These are phyloP conservation scores for Myiopsitta monachus DNA, from an alignment of 2,113 vertebrate species.

Conservation along the genomic window DNA sequence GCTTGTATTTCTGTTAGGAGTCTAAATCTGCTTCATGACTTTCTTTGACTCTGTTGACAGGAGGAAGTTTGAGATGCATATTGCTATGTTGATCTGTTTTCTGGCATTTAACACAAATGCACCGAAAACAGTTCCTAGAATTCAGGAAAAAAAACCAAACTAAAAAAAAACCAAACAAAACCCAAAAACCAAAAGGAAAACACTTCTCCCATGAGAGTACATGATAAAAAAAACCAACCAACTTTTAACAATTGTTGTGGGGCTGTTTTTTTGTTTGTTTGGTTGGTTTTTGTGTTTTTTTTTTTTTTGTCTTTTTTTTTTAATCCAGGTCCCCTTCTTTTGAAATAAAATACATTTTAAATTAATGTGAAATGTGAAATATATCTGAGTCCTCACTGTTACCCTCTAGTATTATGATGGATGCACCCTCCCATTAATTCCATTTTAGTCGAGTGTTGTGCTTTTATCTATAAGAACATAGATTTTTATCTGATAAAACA, in stretches of 20 bases:
- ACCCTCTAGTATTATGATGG: neutral
- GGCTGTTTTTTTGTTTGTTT: neutral
- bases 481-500: neutral
- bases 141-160: neutral
- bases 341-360: neutral
- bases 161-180: neutral
- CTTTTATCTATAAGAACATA: neutral
- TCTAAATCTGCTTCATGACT: neutral
- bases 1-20: neutral
- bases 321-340: neutral
- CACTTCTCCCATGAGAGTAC: neutral
- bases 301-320: neutral
- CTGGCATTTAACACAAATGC: neutral
- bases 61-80: neutral
- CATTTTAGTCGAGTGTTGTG: neutral
- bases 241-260: neutral
- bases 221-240: accelerated
- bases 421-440: neutral
- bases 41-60: neutral
- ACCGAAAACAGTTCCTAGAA: neutral
- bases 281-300: too few species aligned
- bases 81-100: neutral
- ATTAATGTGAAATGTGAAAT: neutral
- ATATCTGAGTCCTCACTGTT: neutral
- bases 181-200: neutral